Evolutionary conservation across 37 sponge, comb jelly and placozoan species (phyloP).

Genomic region (Beroe forskalii): DNA sequence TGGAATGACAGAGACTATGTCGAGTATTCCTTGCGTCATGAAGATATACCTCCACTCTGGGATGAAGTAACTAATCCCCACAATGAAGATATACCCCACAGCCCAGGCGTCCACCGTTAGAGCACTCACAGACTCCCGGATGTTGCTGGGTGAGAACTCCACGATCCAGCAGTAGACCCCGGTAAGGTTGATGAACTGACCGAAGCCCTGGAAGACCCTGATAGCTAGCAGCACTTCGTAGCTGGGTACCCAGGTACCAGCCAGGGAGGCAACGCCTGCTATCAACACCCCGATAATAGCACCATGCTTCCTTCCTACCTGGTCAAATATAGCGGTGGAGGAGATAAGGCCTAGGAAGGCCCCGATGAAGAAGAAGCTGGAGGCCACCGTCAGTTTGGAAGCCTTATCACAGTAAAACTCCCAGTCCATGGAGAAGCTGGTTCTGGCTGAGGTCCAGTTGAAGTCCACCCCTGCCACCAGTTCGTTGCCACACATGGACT

Average conservation of each 20-base stretch:
- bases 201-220: conserved; percentile 60
- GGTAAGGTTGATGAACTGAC: conserved; percentile 43
- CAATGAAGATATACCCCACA: not conserved
- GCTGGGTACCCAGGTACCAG: not conserved
- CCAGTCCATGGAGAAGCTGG: conserved; percentile 39
- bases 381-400: not conserved
- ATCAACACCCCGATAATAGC: not conserved
- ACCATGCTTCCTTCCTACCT: conserved; percentile 29
- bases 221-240: conserved; percentile 11
- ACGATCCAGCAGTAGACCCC: conserved; percentile 45
- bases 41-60: conserved; percentile 30
- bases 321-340: conserved; percentile 51
- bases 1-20: not conserved
- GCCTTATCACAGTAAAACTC: conserved; percentile 29
- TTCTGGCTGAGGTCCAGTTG: conserved; percentile 30
- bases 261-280: not conserved
- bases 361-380: conserved; percentile 64
- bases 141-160: not conserved
- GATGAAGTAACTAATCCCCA: not conserved
- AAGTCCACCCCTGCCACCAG: conserved; percentile 4
- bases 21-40: conserved; percentile 17
- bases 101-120: not conserved
- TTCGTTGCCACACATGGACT: conserved; percentile 36
- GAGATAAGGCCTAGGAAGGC: conserved; percentile 28
- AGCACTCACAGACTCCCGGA: conserved; percentile 2